phyloP scores from a whole-genome alignment of 2,113 vertebrate species.

The Desmodus rotundus region DNA sequence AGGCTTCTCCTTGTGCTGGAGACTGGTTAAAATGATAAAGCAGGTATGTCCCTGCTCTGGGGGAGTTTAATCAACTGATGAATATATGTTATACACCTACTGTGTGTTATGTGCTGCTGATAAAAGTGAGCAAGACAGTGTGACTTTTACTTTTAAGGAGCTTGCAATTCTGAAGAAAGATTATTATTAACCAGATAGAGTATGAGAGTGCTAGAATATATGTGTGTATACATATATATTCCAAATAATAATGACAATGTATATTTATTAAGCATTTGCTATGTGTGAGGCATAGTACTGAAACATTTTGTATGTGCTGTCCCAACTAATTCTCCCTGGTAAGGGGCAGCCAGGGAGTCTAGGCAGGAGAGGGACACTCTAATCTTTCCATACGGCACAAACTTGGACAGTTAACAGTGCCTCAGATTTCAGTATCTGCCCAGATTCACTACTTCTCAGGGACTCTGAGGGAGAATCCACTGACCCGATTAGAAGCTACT shows the following conservation, averaged over 20 bases:
- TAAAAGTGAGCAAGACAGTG: not conserved
- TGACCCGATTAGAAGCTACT: slow-evolving; percentile 26
- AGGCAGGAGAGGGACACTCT: not conserved
- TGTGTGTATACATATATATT: not conserved
- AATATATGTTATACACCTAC: not conserved
- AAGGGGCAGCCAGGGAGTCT: not conserved
- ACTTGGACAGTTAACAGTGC: not conserved
- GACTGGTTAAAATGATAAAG: not conserved
- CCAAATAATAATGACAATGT: not conserved
- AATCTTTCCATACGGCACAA: not conserved
- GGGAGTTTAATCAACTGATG: not conserved
- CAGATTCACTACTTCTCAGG: not conserved
- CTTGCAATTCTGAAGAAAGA: not conserved
- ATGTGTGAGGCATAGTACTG: not conserved
- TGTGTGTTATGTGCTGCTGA: not conserved
- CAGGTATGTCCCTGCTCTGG: not conserved
- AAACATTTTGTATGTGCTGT: not conserved
- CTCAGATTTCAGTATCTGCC: not conserved
- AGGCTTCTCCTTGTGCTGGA: not conserved
- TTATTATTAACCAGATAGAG: not conserved
- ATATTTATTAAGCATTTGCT: not conserved
- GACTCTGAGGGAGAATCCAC: not conserved
- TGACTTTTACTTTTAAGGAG: not conserved
- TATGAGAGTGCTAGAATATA: not conserved
- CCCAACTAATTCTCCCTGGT: not conserved